Evolutionary conservation across 2,888 invertebrate genomes (phyloP), one percentile per base, ranked within the genome.

Genomic region (Drosophila seclusa): DNA sequence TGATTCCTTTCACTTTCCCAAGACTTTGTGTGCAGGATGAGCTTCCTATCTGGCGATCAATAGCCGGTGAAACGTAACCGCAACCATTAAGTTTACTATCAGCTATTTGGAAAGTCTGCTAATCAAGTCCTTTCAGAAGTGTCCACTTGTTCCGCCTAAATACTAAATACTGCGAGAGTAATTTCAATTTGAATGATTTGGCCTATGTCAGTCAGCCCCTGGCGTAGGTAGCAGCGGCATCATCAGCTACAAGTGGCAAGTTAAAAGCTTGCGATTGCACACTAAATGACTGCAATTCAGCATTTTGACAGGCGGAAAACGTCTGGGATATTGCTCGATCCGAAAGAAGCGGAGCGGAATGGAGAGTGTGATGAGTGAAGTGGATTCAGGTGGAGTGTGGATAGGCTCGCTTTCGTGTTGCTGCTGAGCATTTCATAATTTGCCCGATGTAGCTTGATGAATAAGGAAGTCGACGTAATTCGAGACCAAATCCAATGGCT

Each of bases 1-100:
- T 59, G 82, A 65, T 67, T 87, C 90, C 90, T 87, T 87, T 89
- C 90, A 87, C 86, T 86, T 89, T 89, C 72, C 53, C 49, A 10
- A 16, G 16, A 24, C 55, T 52, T 59, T 54, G 53, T 70, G 49
- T 64, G 71, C 59, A 83, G 80, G 83, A 84, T 86, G 80, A 83
- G 64, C 73, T 64, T 34, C 68, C 74, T 38, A 62, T 61, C 68
- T 55, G 57, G 29, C 10, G 64, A 75, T 74, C 63, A 74, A 50
- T 53, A 77, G 6, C 40, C 36, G 52, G 57, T 55, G 18, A 64
- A n/a, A 7, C 58, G 72, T 10, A 48, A 36, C 2, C 42, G 64
- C 13, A 45, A 16, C 21, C 31, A 34, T 53, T 49, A 21, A 45
- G 36, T 53, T 34, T 29, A 24, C 42, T 55, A 55, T 61, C 53